These are phyloP conservation scores for Eurosta solidaginis DNA, from an alignment of 1,140 invertebrate genomes.

Conservation along the genomic window DNA sequence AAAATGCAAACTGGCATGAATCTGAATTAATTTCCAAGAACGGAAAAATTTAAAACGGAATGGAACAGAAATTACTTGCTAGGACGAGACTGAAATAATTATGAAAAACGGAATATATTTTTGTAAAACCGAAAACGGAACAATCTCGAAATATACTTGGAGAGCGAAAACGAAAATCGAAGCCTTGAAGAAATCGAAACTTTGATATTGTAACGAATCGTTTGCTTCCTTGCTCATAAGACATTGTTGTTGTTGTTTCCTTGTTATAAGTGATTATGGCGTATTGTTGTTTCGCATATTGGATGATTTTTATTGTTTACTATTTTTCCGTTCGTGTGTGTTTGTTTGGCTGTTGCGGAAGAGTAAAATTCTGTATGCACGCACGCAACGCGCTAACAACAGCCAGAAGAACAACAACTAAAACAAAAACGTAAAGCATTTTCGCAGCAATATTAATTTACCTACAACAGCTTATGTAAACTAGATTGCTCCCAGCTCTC, in stretches of 20 bases:
- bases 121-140: too few relatives aligned
- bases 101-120: too few relatives aligned
- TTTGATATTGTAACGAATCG: too few relatives aligned
- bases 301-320: background rate
- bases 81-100: too few relatives aligned
- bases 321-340: background rate
- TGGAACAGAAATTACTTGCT: too few relatives aligned
- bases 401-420: background rate
- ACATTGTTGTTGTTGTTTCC: background rate
- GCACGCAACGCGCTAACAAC: constrained; percentile 3
- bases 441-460: constrained; percentile 22
- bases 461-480: background rate
- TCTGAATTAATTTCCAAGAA: too few relatives aligned
- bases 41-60: too few relatives aligned
- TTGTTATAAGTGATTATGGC: background rate
- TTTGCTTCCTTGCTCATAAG: background rate
- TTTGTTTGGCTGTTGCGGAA: constrained; percentile 1
- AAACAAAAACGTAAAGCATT: background rate
- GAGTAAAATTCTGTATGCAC: background rate
- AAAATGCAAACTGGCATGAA: too few relatives aligned
- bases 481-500: background rate
- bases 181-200: too few relatives aligned
- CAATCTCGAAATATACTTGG: too few relatives aligned
- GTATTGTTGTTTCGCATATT: background rate
- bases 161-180: too few relatives aligned